Conservation (phyloP, 2,888 invertebrate species). For the Callosobruchus maculatus region DNA sequence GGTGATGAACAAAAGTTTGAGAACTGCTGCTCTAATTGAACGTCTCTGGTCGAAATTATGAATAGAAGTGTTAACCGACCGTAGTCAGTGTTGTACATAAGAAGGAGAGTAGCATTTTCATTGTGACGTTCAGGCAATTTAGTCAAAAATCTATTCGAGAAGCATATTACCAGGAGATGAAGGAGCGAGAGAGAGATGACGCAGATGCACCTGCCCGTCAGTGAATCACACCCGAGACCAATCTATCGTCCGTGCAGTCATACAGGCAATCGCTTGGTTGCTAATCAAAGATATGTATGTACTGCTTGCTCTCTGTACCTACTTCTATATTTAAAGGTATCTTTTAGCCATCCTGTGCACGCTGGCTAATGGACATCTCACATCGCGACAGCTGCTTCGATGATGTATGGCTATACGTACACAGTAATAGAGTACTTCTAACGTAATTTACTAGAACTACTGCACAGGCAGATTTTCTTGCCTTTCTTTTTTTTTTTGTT, state of each 20-base stretch:
- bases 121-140: conserved; percentile 26
- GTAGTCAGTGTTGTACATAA: background rate
- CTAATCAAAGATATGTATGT: conserved; percentile 36
- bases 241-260: background rate
- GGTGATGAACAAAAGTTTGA: too few relatives aligned
- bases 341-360: background rate
- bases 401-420: background rate
- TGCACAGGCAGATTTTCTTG: too few relatives aligned
- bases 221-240: conserved; percentile 28
- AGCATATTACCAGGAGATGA: conserved; percentile 16
- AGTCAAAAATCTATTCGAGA: conserved; percentile 24
- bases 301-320: too few relatives aligned
- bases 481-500: too few relatives aligned
- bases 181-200: background rate
- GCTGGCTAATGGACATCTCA: background rate
- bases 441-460: too few relatives aligned
- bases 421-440: too few relatives aligned
- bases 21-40: conserved; percentile 11
- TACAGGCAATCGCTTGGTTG: conserved; percentile 27
- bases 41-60: conserved; percentile 15
- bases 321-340: conserved; percentile 33
- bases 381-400: background rate
- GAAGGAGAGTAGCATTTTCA: conserved; percentile 18
- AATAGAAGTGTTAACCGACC: conserved; percentile 22
- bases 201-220: conserved; percentile 34